Conservation (phyloP, 2,797 vertebrate species). For the Cossypha caffra region DNA sequence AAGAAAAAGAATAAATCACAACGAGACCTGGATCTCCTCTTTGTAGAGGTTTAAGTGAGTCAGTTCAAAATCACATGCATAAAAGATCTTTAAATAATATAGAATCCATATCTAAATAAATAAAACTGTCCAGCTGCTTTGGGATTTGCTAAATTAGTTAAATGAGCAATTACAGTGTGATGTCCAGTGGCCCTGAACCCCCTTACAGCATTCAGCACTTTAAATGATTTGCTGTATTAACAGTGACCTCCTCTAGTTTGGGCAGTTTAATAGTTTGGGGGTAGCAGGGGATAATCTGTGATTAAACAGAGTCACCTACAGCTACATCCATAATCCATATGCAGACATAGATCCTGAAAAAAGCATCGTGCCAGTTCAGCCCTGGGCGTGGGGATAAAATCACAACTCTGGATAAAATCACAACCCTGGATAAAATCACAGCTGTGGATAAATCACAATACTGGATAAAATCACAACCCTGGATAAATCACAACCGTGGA, state of each 20-base stretch:
- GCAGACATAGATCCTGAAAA: background rate
- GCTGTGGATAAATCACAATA: too few species aligned
- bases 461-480: too few species aligned
- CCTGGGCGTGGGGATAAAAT: background rate
- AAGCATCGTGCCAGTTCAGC: background rate
- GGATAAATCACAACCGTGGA: too few species aligned
- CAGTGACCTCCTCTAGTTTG: background rate
- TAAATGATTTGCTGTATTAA: constrained; percentile 21
- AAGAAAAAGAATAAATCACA: background rate
- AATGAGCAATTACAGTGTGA: background rate
- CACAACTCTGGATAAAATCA: too few species aligned
- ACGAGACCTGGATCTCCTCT: background rate
- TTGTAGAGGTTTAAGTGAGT: background rate
- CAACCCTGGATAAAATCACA: too few species aligned
- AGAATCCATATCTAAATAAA: constrained; percentile 40
- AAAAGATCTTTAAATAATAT: constrained; percentile 10
- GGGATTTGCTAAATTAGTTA: constrained; percentile 41
- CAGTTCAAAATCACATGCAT: background rate
- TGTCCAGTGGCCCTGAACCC: background rate
- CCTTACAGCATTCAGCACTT: background rate
- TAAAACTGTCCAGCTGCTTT: background rate
- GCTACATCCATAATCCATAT: background rate
- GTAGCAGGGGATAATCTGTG: background rate
- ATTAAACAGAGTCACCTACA: background rate
- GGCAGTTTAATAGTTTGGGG: background rate